A percentile compares a stretch with the other conserved stretches of the same genome.
Evolutionary conservation across 2,888 invertebrate species (phyloP).

Genomic region (Cataglyphis cursor): DNA sequence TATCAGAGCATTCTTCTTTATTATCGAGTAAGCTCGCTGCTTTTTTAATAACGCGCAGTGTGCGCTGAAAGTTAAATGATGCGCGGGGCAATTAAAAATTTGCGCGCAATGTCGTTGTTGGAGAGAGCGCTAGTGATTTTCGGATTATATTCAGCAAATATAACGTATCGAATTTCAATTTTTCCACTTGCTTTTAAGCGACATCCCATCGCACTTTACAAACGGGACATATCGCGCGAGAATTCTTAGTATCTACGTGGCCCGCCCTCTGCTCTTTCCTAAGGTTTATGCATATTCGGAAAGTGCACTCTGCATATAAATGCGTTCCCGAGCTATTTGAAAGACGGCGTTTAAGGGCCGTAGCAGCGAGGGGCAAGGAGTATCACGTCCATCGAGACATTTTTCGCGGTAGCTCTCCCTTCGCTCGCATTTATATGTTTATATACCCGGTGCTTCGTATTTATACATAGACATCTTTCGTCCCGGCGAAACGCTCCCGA

Average conservation of each 20-base stretch:
- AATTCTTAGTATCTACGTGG: conserved; percentile 66
- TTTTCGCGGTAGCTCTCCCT: conserved; percentile 63
- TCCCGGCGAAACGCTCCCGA: conserved; percentile 73
- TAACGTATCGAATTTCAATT: conserved; percentile 74
- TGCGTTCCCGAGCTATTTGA: conserved; percentile 69
- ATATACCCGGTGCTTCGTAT: conserved; percentile 63
- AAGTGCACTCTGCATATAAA: conserved; percentile 76
- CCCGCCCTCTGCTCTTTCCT: conserved; percentile 57
- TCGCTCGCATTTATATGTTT: conserved; percentile 51
- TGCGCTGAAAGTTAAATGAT: conserved; percentile 23
- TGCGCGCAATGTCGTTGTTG: not conserved
- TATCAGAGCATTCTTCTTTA: conserved; percentile 52
- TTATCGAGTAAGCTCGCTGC: conserved; percentile 18
- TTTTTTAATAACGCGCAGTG: conserved; percentile 31
- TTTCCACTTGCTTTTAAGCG: conserved; percentile 71
- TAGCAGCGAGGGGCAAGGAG: conserved; percentile 21
- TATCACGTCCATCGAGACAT: conserved; percentile 75
- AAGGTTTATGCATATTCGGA: conserved; percentile 78
- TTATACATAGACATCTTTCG: conserved; percentile 66
- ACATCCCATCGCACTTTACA: conserved; percentile 71
- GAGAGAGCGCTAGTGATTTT: conserved; percentile 1
- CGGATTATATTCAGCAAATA: not conserved
- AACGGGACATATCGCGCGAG: conserved; percentile 69
- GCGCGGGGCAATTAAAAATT: conserved; percentile 35
- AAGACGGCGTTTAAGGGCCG: conserved; percentile 69